Evolutionary conservation across 2,888 invertebrate species (phyloP).

Genomic region (Neocrepidodera transversa): DNA sequence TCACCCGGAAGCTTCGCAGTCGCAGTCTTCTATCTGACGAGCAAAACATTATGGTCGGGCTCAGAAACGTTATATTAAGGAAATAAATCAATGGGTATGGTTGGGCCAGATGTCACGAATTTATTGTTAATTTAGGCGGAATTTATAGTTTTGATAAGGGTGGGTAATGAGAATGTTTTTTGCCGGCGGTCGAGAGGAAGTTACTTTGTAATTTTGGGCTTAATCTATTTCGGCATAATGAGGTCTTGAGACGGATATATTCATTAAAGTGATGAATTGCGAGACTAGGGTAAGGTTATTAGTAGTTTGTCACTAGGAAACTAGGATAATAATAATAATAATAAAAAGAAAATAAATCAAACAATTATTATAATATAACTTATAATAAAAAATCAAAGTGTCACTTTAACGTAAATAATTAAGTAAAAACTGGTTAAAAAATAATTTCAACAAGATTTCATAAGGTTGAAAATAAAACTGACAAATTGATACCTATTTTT

Average conservation of each 20-base stretch:
- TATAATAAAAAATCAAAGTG: too few species aligned
- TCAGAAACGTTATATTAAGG: conserved; percentile 30
- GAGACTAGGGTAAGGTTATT: not conserved
- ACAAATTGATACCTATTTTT: too few species aligned
- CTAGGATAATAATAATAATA: too few species aligned
- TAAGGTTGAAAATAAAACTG: too few species aligned
- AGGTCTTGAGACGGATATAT: not conserved
- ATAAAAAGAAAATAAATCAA: too few species aligned
- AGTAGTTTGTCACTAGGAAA: too few species aligned
- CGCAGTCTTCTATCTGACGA: conserved; percentile 38
- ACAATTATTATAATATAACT: too few species aligned
- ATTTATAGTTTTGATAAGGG: conserved; percentile 32
- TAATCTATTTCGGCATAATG: conserved; percentile 22
- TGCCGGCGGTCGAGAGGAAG: conserved; percentile 12
- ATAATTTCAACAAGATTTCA: too few species aligned
- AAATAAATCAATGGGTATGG: conserved; percentile 36
- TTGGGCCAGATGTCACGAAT: conserved; percentile 36
- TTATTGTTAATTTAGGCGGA: conserved; percentile 32
- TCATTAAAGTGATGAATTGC: not conserved
- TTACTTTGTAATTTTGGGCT: conserved; percentile 22
- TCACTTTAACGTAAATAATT: too few species aligned
- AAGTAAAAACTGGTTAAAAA: too few species aligned
- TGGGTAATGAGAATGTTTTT: conserved; percentile 21
- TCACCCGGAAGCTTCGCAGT: conserved; percentile 41
- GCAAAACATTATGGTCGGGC: conserved; percentile 20